Evolutionary conservation across 2,888 invertebrate species (phyloP), one percentile per base, ranked within the genome.

Genomic region (Gymnoscelis rufifasciata): DNA sequence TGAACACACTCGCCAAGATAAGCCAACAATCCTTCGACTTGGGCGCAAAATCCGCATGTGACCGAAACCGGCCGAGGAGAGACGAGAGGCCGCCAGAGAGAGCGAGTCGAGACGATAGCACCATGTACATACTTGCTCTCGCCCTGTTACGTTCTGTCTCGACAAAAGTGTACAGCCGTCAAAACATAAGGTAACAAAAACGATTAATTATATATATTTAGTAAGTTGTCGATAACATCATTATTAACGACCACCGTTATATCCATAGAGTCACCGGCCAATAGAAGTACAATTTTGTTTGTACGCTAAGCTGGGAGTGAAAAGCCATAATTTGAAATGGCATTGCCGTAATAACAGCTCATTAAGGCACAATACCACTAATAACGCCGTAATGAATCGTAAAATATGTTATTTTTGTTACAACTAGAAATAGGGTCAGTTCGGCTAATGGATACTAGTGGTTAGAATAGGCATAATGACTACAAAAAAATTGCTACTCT

Each of bases 281-380:
- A n/a, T 7, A 7, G 38, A 14, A 8, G n/a, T 31, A 31, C 12
- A 7, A 30, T 11, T 37, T 33, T 47, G 36, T 30, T 29, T 39
- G 13, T 19, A 35, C 28, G 40, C 41, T 44, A 46, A 41, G 42
- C 5, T 19, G 19, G 19, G 28, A 38, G 33, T 44, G 50, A 51
- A 51, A 54, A 52, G 51, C 24, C 52, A 47, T 45, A 55, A 57
- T 57, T 53, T 53, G 40, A 43, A 31, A 30, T 48, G 46, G 38
- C 39, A 52, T 36, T 44, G 35, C 39, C 11, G 40, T 53, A 51
- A 57, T 53, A 30, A 41, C 39, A 39, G 14, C 19, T 47, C 26
- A 54, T 57, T 54, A 54, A 29, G 19, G 35, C 37, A 41, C 43
- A 19, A 43, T 37, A 14, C 35, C 44, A 52, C 44, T 42, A 40